Evolutionary conservation across 2,888 invertebrate genomes (phyloP).

Genomic region (Polydesmus complanatus): DNA sequence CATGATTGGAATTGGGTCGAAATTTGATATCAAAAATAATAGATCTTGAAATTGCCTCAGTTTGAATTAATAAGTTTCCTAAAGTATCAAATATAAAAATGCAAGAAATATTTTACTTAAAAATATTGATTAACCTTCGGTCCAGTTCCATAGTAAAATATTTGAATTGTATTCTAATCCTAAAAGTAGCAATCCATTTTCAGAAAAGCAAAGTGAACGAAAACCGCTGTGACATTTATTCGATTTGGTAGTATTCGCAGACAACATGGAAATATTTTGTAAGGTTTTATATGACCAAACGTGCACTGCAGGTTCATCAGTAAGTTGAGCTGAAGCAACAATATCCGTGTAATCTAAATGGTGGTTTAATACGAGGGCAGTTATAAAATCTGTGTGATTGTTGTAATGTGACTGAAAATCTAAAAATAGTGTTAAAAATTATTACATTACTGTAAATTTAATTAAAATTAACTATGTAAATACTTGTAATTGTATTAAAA

Average conservation of each 20-base stretch:
- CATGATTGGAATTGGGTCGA: conserved; percentile 29
- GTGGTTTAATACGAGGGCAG: conserved; percentile 48
- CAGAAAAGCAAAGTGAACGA: conserved; percentile 31
- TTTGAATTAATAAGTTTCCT: not conserved
- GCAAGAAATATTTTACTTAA: not conserved
- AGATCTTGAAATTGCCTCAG: too few relatives aligned
- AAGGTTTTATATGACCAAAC: conserved; percentile 32
- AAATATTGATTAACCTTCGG: conserved; percentile 29
- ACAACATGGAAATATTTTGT: conserved; percentile 31
- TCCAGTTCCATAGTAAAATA: conserved; percentile 37
- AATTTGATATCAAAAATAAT: conserved; percentile 13
- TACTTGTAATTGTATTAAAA: conserved; percentile 27
- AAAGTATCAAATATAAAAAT: not conserved
- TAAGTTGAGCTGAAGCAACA: conserved; percentile 35
- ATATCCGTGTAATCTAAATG: conserved; percentile 9
- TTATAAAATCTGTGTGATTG: conserved; percentile 66
- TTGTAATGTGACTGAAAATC: conserved; percentile 59
- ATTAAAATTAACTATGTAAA: not conserved
- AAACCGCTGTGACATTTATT: conserved; percentile 31
- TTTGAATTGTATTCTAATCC: conserved; percentile 34
- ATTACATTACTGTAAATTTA: not conserved
- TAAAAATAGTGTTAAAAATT: not conserved
- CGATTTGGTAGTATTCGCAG: conserved; percentile 28
- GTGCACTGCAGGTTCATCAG: conserved; percentile 33
- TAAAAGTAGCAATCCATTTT: conserved; percentile 30